Percentiles rank a stretch among this genome's conserved stretches.
These are phyloP conservation scores for Asbolus verrucosus DNA, from an alignment of 1,140 invertebrate species.

Conservation along the genomic window DNA sequence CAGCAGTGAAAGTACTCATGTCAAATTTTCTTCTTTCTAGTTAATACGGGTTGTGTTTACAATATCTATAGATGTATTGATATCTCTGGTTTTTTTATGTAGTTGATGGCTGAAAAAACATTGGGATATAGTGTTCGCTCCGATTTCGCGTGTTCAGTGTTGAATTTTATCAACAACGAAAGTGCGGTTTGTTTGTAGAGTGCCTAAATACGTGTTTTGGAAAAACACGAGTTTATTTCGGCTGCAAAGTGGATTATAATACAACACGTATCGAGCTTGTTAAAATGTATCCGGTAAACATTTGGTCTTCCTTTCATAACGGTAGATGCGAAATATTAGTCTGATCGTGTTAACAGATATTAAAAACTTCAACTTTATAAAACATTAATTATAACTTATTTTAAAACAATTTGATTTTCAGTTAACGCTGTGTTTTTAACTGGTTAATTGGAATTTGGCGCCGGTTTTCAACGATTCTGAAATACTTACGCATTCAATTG, in stretches of 20 bases:
- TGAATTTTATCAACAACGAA: background rate
- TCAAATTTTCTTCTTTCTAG: too few relatives aligned
- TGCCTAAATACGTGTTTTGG: background rate
- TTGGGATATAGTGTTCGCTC: too few relatives aligned
- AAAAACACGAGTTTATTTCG: background rate
- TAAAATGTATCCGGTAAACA: too few relatives aligned
- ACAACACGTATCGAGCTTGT: background rate
- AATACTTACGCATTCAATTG: background rate
- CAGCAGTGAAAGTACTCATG: too few relatives aligned
- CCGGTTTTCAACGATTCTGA: too few relatives aligned
- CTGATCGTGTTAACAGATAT: too few relatives aligned
- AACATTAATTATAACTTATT: constrained; percentile 3
- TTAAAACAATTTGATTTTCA: background rate
- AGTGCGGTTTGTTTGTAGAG: background rate
- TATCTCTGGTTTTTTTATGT: too few relatives aligned
- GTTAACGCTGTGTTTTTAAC: background rate
- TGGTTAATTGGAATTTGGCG: background rate
- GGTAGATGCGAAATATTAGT: too few relatives aligned
- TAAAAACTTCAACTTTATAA: background rate
- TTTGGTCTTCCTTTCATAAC: constrained; percentile 3
- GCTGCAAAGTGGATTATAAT: background rate
- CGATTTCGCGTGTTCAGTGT: too few relatives aligned
- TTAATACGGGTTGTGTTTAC: too few relatives aligned
- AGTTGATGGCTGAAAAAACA: too few relatives aligned
- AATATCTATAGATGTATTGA: too few relatives aligned